Evolutionary conservation across 1,140 invertebrate genomes (phyloP).

Genomic region (Bombus affinis): DNA sequence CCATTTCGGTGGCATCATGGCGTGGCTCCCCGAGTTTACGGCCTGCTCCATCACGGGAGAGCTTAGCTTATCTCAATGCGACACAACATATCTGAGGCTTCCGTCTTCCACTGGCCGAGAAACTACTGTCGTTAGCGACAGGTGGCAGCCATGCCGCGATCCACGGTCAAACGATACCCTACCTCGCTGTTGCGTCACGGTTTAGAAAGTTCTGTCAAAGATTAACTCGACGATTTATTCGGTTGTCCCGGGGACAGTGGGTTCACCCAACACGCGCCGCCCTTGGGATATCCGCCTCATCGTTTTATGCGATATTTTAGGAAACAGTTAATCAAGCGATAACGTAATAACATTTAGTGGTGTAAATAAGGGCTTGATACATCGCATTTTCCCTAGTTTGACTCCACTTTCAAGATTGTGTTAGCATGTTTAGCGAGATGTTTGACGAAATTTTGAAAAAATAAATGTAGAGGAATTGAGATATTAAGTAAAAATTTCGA

Average conservation of each 20-base stretch:
- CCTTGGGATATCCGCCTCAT: conserved; percentile 35
- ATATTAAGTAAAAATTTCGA: neutral
- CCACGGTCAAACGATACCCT: conserved; percentile 72
- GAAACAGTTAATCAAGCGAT: conserved; percentile 68
- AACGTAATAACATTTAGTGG: conserved; percentile 64
- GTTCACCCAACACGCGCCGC: conserved; percentile 30
- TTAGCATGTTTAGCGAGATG: no score
- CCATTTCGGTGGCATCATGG: conserved; percentile 78
- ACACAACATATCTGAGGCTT: conserved; percentile 80
- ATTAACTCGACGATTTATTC: conserved; percentile 73
- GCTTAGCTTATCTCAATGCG: conserved; percentile 81
- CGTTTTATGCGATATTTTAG: conserved; percentile 54
- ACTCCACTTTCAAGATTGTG: no score
- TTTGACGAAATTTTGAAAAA: neutral
- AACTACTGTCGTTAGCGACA: conserved; percentile 72
- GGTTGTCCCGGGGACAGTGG: conserved; percentile 47
- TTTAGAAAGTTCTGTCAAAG: conserved; percentile 71
- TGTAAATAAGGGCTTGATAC: neutral
- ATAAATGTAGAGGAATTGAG: neutral
- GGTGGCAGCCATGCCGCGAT: conserved; percentile 67
- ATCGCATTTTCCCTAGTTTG: no score
- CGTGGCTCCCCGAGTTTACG: conserved; percentile 75
- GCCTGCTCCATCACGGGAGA: conserved; percentile 78
- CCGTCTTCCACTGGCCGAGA: conserved; percentile 68
- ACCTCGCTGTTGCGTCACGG: neutral